Evolutionary conservation across 2,888 invertebrate species (phyloP), one percentile per base, ranked within the genome.

Genomic region (Bedellia somnulentella): DNA sequence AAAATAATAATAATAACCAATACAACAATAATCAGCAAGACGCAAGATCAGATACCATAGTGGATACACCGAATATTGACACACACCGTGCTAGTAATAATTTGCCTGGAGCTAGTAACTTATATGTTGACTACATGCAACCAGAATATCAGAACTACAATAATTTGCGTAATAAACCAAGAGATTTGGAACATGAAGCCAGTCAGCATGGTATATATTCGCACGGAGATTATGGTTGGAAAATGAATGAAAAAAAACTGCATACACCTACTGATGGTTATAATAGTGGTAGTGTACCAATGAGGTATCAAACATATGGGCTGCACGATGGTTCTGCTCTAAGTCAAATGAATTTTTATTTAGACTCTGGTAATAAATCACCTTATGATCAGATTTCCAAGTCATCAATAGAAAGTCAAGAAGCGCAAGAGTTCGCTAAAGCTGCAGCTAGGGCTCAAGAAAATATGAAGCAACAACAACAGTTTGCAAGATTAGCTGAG

Each of bases 151-250:
- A 59, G 38, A 30, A 41, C 10, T 41, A 51, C 18, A 60, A 46
- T 36, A 61, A 51, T 29, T 34, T 51, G 8, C 68, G 55, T 46
- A 40, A 43, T 33, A 50, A 53, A 13, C 44, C 49, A 1, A 57
- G 57, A 42, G 66, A 67, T 33, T 34, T 51, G 6, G 67, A 71
- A 24, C 58, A 56, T 29, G 63, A 64, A 38, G 50, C 47, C 4
- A 49, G 47, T 18, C 66, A 62, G 34, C 40, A 53, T 30, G 57
- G 56, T 9, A 40, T 47, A 17, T 76, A 75, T 37, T 68, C 76
- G 1, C 62, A 68, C 31, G 75, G 75, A 8, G 75, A 77, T 39
- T 77, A 62, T 40, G 76, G 77, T 2, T 77, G 77, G 77, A 75
- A 70, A 44, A 33, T 76, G 13, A 46, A 52, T 3, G 62, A 57